Evolutionary conservation across 2,888 invertebrate genomes (phyloP).

Genomic region (Dendrolimus houi): DNA sequence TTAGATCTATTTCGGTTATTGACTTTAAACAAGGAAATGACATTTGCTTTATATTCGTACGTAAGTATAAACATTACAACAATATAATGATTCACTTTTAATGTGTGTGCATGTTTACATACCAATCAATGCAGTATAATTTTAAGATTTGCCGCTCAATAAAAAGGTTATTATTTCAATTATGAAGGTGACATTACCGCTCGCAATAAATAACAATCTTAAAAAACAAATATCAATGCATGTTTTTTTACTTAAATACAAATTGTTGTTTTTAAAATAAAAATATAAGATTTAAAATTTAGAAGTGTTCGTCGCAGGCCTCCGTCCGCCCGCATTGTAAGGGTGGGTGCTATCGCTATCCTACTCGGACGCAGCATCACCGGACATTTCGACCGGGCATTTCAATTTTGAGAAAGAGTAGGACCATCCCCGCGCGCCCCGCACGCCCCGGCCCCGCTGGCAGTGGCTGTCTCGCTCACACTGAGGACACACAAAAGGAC

Average conservation of each 20-base stretch:
- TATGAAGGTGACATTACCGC: constrained; percentile 24
- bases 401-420: constrained; percentile 78
- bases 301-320: constrained; percentile 66
- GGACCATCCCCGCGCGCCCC: constrained; percentile 61
- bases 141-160: constrained; percentile 22
- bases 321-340: constrained; percentile 71
- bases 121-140: constrained; percentile 18
- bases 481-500: constrained; percentile 76
- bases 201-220: constrained; percentile 13
- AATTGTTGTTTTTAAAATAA: constrained; percentile 4
- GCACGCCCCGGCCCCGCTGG: constrained; percentile 43
- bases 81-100: constrained; percentile 6
- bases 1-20: constrained; percentile 34
- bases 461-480: constrained; percentile 55
- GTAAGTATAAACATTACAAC: constrained; percentile 18
- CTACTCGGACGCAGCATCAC: constrained; percentile 76
- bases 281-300: constrained; percentile 62
- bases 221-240: constrained; percentile 8
- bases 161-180: constrained; percentile 23
- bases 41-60: constrained; percentile 23
- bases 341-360: constrained; percentile 74
- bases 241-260: constrained; percentile 6
- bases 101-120: constrained; percentile 9
- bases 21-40: constrained; percentile 38
- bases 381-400: constrained; percentile 78